Evolutionary conservation across 2,113 vertebrate species (phyloP).

Genomic region (Bostrychus sinensis): DNA sequence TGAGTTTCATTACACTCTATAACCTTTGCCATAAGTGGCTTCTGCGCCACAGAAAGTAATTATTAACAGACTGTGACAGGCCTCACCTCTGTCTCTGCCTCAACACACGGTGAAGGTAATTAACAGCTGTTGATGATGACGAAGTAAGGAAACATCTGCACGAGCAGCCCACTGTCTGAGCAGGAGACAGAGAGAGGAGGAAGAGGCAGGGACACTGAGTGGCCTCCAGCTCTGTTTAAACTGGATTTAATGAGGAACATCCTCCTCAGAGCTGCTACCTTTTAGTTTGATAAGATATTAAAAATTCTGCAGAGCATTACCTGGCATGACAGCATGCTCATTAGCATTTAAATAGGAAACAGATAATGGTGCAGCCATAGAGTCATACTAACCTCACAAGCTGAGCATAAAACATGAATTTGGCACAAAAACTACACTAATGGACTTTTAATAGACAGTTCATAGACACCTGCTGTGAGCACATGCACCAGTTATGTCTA

Average conservation of each 20-base stretch:
- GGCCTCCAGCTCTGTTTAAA: constrained; percentile 48
- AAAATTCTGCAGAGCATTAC: constrained; percentile 72
- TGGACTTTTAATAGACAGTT: constrained; percentile 14
- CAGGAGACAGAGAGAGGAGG: not conserved
- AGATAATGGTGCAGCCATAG: constrained; percentile 69
- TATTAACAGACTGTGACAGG: constrained; percentile 63
- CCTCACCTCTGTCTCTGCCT: constrained; percentile 52
- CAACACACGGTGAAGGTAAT: constrained; percentile 59
- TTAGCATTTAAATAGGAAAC: constrained; percentile 85
- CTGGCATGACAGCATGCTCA: constrained; percentile 70
- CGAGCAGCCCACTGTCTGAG: constrained; percentile 1
- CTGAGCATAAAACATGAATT: constrained; percentile 53
- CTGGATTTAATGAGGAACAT: constrained; percentile 75
- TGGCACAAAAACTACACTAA: constrained; percentile 46
- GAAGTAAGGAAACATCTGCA: constrained; percentile 61
- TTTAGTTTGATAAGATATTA: constrained; percentile 77
- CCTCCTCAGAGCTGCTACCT: constrained; percentile 70
- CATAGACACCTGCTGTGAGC: constrained; percentile 16
- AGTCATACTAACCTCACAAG: constrained; percentile 67
- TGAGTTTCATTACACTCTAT: constrained; percentile 58
- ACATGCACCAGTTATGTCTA: not conserved
- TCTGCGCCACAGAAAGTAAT: constrained; percentile 51
- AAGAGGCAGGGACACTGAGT: constrained; percentile 30
- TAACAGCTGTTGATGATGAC: constrained; percentile 73
- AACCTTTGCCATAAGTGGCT: constrained; percentile 63